A percentile compares a stretch with the other conserved stretches of the same genome.
phyloP scores from a whole-genome alignment of 2,797 vertebrate species.

The Vespertilio murinus region DNA sequence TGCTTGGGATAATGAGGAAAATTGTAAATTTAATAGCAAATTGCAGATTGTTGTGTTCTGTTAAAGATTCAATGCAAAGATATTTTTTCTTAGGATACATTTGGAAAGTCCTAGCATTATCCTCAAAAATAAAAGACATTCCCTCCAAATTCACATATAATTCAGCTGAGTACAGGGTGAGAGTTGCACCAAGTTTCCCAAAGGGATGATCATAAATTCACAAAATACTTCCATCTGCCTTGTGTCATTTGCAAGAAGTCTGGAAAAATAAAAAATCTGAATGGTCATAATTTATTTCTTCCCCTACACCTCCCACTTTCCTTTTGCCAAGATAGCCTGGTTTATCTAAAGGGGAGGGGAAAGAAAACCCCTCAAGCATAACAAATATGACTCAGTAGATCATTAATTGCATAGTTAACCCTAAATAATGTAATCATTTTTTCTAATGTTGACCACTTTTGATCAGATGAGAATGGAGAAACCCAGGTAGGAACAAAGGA shows the following conservation, averaged over 20 bases:
- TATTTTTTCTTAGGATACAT: conserved; percentile 13
- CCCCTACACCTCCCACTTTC: neutral
- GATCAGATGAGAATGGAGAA: conserved; percentile 4
- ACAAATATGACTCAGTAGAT: conserved; percentile 34
- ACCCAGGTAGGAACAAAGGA: neutral
- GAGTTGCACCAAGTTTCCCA: neutral
- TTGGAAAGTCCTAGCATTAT: conserved; percentile 39
- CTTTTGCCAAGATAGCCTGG: conserved; percentile 38
- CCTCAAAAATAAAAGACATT: neutral
- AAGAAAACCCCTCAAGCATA: neutral
- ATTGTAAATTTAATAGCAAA: conserved; percentile 8
- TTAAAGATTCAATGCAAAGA: neutral
- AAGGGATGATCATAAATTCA: conserved; percentile 56
- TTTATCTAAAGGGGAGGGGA: neutral
- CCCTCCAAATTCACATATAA: conserved; percentile 38
- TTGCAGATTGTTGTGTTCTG: neutral
- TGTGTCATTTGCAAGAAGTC: conserved; percentile 38
- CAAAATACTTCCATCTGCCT: conserved; percentile 48
- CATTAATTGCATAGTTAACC: conserved; percentile 13
- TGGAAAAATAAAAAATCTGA: conserved; percentile 55
- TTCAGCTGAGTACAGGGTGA: conserved; percentile 32
- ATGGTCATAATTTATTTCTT: conserved; percentile 8
- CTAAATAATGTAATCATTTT: conserved; percentile 7
- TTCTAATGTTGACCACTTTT: conserved; percentile 9
- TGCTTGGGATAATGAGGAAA: neutral